Base-by-base conservation (phyloP, 2,888 invertebrate genomes). In the Pollenia amentaria region DNA sequence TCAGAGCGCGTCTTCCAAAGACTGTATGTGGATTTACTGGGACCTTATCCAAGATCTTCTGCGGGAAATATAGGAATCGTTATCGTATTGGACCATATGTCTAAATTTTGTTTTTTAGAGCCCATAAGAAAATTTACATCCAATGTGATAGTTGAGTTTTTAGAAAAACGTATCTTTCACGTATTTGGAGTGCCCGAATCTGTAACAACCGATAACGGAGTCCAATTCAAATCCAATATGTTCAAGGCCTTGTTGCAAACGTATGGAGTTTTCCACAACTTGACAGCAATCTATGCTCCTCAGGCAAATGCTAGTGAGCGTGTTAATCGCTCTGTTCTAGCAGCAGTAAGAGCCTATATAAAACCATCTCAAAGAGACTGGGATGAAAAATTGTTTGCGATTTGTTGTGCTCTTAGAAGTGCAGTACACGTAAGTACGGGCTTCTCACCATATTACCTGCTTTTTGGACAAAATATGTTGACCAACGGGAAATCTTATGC, bases 381-480 rank as follows among this genome's bases (percentile, higher is more conserved):
- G 64, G 64, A 64, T 44, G 42, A 16, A 0, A 42, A n/a, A 12
- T 12, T 64, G 7, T 64, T 42, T 4, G 40, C 64, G 4, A 70
- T 70, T 11, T 9, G 55, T 42, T 70, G 70, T 42, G 72, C 72
- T 4, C 21, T 80, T 9, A 2, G 80, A 40, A 62, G 80, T 48
- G 18, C 72, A 16, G n/a, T 72, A 4, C 80, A 80, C 21, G 9
- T 18, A 18, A 62, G 72, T 38, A 72, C 64, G 9, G 72, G 64
- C 2, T 80, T 64, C 46, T 81, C 73, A 8, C 81, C 81, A 10
- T 81, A 73, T 60, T 81, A 18, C 29, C 11, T 65, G 10, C 21
- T 80, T 11, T 80, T 80, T 72, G 80, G 80, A 2, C 80, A 69
- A 46, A 64, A 46, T 46, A 67, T 64, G 64, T n/a, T 64, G 11